A percentile compares a stretch with the other conserved stretches of the same genome.
Evolutionary conservation across 2,888 invertebrate species (phyloP).

Genomic region (Acanthosepion lycidas): DNA sequence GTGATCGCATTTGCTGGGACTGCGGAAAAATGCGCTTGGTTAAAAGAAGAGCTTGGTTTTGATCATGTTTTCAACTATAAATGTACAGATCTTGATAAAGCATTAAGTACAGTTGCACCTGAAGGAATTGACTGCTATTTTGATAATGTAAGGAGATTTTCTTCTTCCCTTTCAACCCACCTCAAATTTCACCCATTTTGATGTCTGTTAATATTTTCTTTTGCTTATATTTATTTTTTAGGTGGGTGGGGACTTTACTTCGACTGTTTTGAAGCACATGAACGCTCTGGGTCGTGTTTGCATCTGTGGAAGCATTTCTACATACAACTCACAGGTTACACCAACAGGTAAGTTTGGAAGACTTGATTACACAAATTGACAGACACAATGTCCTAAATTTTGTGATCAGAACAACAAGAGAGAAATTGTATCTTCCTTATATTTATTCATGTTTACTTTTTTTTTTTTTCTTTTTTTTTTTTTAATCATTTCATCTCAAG

Average conservation of each 20-base stretch:
- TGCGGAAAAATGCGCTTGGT: constrained; percentile 83
- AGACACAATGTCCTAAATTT: too few relatives aligned
- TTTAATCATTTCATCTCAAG: too few relatives aligned
- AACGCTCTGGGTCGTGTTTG: constrained; percentile 80
- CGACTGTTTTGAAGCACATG: constrained; percentile 79
- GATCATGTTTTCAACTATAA: constrained; percentile 85
- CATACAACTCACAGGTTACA: constrained; percentile 77
- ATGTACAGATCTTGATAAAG: constrained; percentile 77
- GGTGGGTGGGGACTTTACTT: constrained; percentile 83
- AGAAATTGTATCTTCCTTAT: too few relatives aligned
- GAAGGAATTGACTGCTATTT: constrained; percentile 85
- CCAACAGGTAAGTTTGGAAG: neutral
- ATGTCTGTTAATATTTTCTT: too few relatives aligned
- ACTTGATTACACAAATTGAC: too few relatives aligned
- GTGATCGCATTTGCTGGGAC: constrained; percentile 84
- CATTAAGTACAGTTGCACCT: constrained; percentile 80
- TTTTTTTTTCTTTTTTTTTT: too few relatives aligned
- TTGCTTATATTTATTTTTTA: constrained; percentile 66
- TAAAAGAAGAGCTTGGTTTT: constrained; percentile 80
- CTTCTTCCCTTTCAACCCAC: neutral
- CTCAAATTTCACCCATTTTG: too few relatives aligned
- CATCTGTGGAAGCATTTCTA: constrained; percentile 81
- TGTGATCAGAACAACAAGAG: too few relatives aligned
- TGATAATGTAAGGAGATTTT: constrained; percentile 80
- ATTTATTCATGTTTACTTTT: too few relatives aligned